These are phyloP conservation scores for Tineola bisselliella DNA, from an alignment of 2,888 invertebrate species.

Conservation along the genomic window DNA sequence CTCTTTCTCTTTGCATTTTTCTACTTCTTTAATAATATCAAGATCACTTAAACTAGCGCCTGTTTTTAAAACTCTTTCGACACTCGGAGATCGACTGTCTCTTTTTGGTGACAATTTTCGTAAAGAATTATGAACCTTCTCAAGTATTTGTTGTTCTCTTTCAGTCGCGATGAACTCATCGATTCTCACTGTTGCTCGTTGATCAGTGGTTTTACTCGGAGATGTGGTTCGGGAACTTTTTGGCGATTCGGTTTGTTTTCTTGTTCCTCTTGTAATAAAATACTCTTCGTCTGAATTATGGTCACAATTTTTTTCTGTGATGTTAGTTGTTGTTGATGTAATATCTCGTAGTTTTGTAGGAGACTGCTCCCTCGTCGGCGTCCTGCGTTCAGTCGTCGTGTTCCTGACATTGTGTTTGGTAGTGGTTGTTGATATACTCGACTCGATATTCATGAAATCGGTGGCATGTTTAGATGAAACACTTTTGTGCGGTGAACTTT, in stretches of 20 bases:
- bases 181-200: conserved; percentile 24
- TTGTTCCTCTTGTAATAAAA: too few species aligned
- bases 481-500: conserved; percentile 23
- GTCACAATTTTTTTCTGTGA: background rate
- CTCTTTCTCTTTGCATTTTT: background rate
- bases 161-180: conserved; percentile 40
- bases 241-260: conserved; percentile 21
- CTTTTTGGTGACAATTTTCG: conserved; percentile 51
- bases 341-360: conserved; percentile 36
- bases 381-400: conserved; percentile 18
- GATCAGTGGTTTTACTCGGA: conserved; percentile 17
- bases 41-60: conserved; percentile 37
- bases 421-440: conserved; percentile 24
- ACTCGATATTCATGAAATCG: conserved; percentile 33
- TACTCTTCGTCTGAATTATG: background rate
- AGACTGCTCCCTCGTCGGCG: conserved; percentile 27
- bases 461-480: conserved; percentile 23
- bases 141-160: conserved; percentile 46
- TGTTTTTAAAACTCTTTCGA: conserved; percentile 25
- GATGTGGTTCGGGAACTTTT: conserved; percentile 11
- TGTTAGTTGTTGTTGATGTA: conserved; percentile 15
- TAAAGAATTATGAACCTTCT: conserved; percentile 47
- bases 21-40: conserved; percentile 24
- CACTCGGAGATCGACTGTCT: conserved; percentile 30
- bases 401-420: conserved; percentile 19